Evolutionary conservation across 2,113 vertebrate genomes (phyloP).

Genomic region (Sakesphorus luctuosus): DNA sequence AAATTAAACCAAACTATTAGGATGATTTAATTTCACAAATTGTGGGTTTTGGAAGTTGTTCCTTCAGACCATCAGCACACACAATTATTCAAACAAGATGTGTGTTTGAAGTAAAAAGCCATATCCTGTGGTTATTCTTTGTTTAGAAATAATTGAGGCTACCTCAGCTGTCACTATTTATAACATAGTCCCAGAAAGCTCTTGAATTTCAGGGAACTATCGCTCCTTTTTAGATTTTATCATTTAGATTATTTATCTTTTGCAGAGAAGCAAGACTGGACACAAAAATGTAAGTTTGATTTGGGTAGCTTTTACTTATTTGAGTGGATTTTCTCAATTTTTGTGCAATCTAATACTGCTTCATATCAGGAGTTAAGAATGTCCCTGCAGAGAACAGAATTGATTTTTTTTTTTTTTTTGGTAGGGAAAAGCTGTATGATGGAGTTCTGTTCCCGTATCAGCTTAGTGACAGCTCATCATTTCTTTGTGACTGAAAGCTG

Average conservation of each 20-base stretch:
- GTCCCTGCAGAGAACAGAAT: not conserved
- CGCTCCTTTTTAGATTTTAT: not conserved
- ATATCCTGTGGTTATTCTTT: not conserved
- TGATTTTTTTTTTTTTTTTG: not conserved
- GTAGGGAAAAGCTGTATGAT: not conserved
- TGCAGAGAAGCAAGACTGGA: not conserved
- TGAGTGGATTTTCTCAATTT: not conserved
- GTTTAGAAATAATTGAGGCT: not conserved
- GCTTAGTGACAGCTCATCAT: constrained; percentile 13
- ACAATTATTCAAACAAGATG: not conserved
- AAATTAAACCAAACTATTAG: not conserved
- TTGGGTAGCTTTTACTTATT: not conserved
- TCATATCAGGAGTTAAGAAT: not conserved
- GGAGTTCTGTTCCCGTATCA: not conserved
- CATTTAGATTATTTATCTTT: not conserved
- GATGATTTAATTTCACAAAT: not conserved
- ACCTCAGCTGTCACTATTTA: not conserved
- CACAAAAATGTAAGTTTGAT: not conserved
- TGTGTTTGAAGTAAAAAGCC: not conserved
- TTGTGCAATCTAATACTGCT: not conserved
- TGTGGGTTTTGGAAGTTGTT: not conserved
- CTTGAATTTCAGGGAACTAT: not conserved
- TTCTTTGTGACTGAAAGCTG: not conserved
- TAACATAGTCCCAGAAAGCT: not conserved
- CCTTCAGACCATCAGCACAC: not conserved